phyloP scores from a whole-genome alignment of 2,113 vertebrate species.

The Taurulus bubalis region DNA sequence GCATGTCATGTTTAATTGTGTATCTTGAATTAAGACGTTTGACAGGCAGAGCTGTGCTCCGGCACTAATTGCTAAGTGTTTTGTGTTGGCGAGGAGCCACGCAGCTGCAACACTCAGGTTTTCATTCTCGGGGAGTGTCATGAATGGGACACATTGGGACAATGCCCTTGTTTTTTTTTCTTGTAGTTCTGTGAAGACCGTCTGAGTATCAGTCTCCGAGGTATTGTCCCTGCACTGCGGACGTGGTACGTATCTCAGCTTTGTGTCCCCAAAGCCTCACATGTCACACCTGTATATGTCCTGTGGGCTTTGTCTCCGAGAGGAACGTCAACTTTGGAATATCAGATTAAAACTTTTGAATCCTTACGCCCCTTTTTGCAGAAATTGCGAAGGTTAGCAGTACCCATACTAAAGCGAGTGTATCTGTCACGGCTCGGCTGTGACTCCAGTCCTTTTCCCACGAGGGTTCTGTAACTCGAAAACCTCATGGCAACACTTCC shows the following conservation, averaged over 20 bases:
- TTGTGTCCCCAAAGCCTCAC: conserved; percentile 25
- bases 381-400: too few species aligned
- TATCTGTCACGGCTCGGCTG: too few species aligned
- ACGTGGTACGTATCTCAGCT: conserved; percentile 19
- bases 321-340: too few species aligned
- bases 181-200: background rate
- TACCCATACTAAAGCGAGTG: too few species aligned
- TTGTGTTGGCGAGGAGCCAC: conserved; percentile 6
- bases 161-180: conserved; percentile 18
- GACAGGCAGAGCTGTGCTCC: background rate
- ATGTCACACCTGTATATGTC: conserved; percentile 35
- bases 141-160: conserved; percentile 24
- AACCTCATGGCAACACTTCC: too few species aligned
- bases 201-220: conserved; percentile 34
- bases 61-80: conserved; percentile 6
- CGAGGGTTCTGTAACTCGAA: too few species aligned
- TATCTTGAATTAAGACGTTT: conserved; percentile 11
- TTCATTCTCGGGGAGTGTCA: background rate
- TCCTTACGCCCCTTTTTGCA: too few species aligned
- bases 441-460: too few species aligned
- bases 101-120: background rate
- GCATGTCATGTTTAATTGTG: background rate
- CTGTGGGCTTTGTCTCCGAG: conserved; percentile 19
- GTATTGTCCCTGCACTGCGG: conserved; percentile 22
- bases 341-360: too few species aligned